Percentiles rank a stretch among this genome's conserved stretches.
These are phyloP conservation scores for Cyprinodon brontotheroides DNA, from an alignment of 2,113 vertebrate genomes.

Conservation along the genomic window DNA sequence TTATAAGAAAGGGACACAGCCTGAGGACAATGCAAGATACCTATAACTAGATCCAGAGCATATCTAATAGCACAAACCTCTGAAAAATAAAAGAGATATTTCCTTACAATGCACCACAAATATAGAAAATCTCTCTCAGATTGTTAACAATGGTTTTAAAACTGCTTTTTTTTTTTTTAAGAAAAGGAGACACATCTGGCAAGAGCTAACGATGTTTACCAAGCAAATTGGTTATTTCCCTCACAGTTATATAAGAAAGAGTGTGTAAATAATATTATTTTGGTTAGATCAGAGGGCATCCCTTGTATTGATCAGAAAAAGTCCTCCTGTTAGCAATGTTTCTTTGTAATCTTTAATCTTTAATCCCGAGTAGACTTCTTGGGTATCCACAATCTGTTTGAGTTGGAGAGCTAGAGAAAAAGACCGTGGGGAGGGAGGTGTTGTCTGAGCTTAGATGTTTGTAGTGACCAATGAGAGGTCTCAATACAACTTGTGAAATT, in stretches of 20 bases:
- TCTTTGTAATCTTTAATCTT: conserved; percentile 56
- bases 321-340: conserved; percentile 44
- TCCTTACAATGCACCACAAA: conserved; percentile 41
- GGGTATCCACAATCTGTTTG: conserved; percentile 51
- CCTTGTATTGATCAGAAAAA: conserved; percentile 27
- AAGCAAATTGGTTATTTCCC: neutral
- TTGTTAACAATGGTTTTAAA: conserved; percentile 14
- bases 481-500: conserved; percentile 72
- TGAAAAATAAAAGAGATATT: conserved; percentile 39
- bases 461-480: conserved; percentile 78
- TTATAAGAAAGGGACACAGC: conserved; percentile 41
- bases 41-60: conserved; percentile 80
- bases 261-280: neutral
- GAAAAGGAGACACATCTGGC: neutral
- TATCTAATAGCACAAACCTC: conserved; percentile 69
- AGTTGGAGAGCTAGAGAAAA: conserved; percentile 35
- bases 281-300: neutral
- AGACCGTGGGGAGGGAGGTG: conserved; percentile 42
- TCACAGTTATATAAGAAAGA: neutral
- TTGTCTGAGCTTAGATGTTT: conserved; percentile 73
- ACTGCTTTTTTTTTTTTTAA: neutral
- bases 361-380: conserved; percentile 63
- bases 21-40: conserved; percentile 67
- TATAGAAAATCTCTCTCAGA: conserved; percentile 4
- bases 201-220: neutral